Conservation (phyloP, 2,113 vertebrate genomes). For the Trichomycterus rosablanca region DNA sequence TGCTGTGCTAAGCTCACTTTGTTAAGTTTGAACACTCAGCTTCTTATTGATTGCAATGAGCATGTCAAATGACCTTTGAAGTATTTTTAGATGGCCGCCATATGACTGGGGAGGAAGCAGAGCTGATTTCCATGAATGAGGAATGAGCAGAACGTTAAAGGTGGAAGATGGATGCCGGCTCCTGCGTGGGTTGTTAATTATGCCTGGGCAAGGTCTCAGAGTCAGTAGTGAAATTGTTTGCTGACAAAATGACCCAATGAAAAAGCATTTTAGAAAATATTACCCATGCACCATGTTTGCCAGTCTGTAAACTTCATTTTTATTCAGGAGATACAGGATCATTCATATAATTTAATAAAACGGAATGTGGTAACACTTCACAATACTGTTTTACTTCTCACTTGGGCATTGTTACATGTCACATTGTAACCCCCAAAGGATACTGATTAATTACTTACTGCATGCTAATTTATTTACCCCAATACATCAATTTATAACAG, state of each 20-base stretch:
- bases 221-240: slow-evolving; percentile 57
- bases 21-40: neutral
- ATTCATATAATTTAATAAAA: no score
- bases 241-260: slow-evolving; percentile 51
- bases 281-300: neutral
- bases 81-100: slow-evolving; percentile 66
- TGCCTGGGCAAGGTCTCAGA: slow-evolving; percentile 37
- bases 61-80: slow-evolving; percentile 62
- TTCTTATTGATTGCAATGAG: slow-evolving; percentile 63
- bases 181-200: slow-evolving; percentile 55
- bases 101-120: slow-evolving; percentile 52
- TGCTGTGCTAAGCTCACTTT: no score
- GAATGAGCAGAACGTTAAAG: slow-evolving; percentile 55
- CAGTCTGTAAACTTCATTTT: neutral
- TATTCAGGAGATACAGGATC: no score
- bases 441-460: no score
- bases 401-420: no score
- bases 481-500: no score
- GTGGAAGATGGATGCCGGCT: slow-evolving; percentile 49
- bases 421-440: no score
- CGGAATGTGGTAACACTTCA: no score
- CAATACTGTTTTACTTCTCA: no score
- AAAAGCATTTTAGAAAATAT: slow-evolving; percentile 55
- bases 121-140: slow-evolving; percentile 61
- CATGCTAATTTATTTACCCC: no score